Conservation (phyloP, 2,113 vertebrate genomes). For the Cyrtonyx montezumae region DNA sequence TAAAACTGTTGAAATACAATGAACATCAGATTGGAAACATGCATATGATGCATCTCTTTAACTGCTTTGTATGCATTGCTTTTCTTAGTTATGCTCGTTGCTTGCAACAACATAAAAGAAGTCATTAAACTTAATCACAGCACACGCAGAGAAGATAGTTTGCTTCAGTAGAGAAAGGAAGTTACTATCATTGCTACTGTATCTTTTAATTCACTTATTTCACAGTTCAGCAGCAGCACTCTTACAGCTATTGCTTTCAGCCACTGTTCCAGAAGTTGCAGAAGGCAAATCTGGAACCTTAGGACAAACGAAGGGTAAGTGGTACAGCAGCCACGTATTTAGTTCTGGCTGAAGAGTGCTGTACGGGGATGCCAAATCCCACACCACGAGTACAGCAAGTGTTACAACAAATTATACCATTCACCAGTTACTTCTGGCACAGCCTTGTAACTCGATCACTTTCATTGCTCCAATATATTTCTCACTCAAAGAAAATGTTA, state of each 20-base stretch:
- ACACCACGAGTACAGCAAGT: neutral
- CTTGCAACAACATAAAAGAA: neutral
- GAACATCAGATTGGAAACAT: neutral
- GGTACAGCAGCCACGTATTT: neutral
- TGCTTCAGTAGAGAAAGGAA: conserved; percentile 5
- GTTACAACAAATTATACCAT: neutral
- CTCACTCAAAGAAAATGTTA: neutral
- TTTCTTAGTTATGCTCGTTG: neutral
- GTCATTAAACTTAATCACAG: neutral
- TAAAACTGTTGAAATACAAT: neutral
- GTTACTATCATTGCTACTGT: neutral
- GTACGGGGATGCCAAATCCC: neutral
- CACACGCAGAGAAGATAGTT: neutral
- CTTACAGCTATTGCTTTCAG: neutral
- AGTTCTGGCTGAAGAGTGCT: neutral
- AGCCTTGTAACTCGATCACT: neutral
- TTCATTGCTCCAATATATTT: neutral
- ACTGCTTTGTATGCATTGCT: neutral
- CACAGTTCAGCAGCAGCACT: neutral
- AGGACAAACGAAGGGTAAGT: neutral
- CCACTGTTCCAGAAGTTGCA: neutral
- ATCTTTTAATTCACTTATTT: neutral
- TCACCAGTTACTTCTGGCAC: neutral
- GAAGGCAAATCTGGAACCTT: neutral
- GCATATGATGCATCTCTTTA: neutral